Base-by-base conservation (phyloP, 2,797 vertebrate genomes). In the Characodon lateralis region DNA sequence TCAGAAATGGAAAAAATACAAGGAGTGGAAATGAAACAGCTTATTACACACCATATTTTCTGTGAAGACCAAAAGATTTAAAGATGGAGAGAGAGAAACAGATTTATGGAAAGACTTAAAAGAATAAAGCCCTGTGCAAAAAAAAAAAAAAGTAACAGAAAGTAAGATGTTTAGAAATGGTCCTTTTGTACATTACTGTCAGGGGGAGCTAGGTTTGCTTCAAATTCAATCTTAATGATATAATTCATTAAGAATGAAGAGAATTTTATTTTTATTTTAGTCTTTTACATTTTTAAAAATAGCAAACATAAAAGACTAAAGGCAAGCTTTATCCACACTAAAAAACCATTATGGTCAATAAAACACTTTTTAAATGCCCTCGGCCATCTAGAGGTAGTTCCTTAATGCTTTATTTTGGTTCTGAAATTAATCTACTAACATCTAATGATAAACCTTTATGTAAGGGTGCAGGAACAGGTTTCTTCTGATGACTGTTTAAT, bases 21-120 rank as follows among this genome's bases (percentile, higher is more conserved):
- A 88, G 85, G 84, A 87, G 89, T 89, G 81, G 80, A 92, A 93
- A 91, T 93, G 91, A 90, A 91, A 90, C 80, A 88, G 84, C 92
- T 91, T 93, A 93, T 80, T 83, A 88, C 93, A 89, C 86, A 87
- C 85, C 86, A 76, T 74, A 83, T 83, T 89, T 82, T 86, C 78
- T 65, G 78, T 28, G 77, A 89, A 74, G 83, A 89, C 43, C 50
- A 55, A n/a, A 74, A 87, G 88, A 86, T 89, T 87, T 90, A 84
- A 80, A 81, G 78, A 61, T 48, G 48, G 28, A 87, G 85, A 83
- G 80, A 71, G 83, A 88, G 82, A 88, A 26, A 81, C 65, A 83
- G 71, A 71, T 75, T 75, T 63, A 73, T 20, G 72, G 26, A 80
- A 71, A 83, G 58, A 80, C 24, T 59, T 24, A 63, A 14, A 81